Evolutionary conservation across 2,797 vertebrate genomes (phyloP), one percentile per base, ranked within the genome.

Genomic region (Falco novaeseelandiae): DNA sequence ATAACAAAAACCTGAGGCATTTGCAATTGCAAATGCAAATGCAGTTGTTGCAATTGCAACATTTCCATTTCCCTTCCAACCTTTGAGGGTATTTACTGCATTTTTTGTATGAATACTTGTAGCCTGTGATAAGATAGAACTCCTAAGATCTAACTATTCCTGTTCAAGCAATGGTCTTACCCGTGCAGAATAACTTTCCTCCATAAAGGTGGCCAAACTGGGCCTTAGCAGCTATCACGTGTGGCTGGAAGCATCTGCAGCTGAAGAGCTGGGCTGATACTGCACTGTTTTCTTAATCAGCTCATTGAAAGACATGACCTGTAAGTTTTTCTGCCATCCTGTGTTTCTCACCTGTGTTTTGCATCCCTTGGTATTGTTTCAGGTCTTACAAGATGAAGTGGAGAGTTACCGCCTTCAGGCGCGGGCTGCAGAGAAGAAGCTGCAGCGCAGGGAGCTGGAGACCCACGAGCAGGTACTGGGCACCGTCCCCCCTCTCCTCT

Each of bases 381-480:
- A 99, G 99, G 97, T 96, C 93, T 94, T 99, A 87, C 98, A 99
- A 97, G 98, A 99, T 17, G 99, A 99, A 96, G 93, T 98, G 91
- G 99, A 99, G 94, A 97, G 92, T 94, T 98, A 98, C 40, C 98
- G 98, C 77, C 98, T 65, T 85, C 98, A 99, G 94, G 77, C 98
- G 10, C 97, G 97, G 12, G 80, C 96, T 57, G 91, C 97, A 0
- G 99, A 99, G 97, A 99, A 98, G 96, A 99, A 98, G 91, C 96
- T 99, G 44, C 98, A 99, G 7, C 98, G 94, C 92, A 98, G 97
- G 96, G 99, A 99, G 90, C 96, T 99, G 66, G 98, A 99, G 93
- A 96, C 92, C 3, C 98, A 99, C 30, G 98, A 99, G 81, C 99
- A 99, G 99, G 99, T 99, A 98, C 62, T 6, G 17, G 7, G 2